Conservation (phyloP, 2,888 invertebrate species). For the Melieria picta region DNA sequence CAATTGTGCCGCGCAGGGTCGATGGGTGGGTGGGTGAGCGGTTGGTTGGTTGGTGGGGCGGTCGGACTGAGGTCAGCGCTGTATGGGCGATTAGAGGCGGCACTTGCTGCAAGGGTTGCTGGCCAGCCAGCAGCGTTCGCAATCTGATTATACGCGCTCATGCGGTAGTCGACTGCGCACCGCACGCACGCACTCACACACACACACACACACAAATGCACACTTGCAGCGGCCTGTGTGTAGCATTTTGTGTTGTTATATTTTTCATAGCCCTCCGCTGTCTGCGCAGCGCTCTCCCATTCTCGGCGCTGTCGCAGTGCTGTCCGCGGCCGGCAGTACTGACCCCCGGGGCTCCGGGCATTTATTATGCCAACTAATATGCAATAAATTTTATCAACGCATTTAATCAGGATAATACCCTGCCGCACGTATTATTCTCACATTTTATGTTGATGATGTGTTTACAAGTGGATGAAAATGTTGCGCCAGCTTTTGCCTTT, state of each 20-base stretch:
- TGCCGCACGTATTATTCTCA: conserved; percentile 9
- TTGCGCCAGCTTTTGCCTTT: too few relatives aligned
- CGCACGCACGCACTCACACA: too few relatives aligned
- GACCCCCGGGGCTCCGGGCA: background rate
- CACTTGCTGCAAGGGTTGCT: too few relatives aligned
- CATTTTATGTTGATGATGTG: conserved; percentile 7
- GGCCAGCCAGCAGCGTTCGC: too few relatives aligned
- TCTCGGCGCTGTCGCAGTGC: background rate
- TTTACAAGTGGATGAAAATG: background rate
- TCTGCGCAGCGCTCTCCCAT: background rate
- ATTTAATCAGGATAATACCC: conserved; percentile 57
- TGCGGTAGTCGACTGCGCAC: too few relatives aligned
- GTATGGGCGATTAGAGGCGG: background rate
- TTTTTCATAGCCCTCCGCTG: conserved; percentile 5
- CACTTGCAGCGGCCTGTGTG: conserved; percentile 31
- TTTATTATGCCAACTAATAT: conserved; percentile 46
- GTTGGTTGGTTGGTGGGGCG: background rate
- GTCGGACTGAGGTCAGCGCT: background rate
- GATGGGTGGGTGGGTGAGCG: background rate
- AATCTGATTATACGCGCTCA: too few relatives aligned
- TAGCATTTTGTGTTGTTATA: conserved; percentile 19
- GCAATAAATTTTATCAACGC: conserved; percentile 57
- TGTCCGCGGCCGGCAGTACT: background rate
- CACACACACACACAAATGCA: background rate
- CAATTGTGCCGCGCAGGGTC: conserved; percentile 40